Conservation (phyloP, 1,140 invertebrate genomes). For the Magallana angulata region DNA sequence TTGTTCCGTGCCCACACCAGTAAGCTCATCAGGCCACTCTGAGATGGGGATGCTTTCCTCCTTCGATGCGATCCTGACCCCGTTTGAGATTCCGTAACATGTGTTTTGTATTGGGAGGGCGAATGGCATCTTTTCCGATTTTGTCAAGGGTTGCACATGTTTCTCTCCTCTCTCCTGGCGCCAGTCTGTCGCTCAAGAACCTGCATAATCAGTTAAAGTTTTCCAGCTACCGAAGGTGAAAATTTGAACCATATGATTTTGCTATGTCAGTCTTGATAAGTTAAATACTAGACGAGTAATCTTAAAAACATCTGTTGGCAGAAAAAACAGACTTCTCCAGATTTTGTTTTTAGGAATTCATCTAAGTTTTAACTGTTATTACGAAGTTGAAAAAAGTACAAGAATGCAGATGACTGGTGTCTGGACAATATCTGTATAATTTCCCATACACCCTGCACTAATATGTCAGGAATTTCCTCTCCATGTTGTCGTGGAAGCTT, state of each 20-base stretch:
- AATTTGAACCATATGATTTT: slow-evolving; percentile 37
- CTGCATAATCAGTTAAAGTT: slow-evolving; percentile 36
- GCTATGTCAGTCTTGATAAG: slow-evolving; percentile 37
- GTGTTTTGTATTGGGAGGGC: slow-evolving; percentile 18
- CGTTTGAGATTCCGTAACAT: slow-evolving; percentile 16
- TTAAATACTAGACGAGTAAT: slow-evolving; percentile 35
- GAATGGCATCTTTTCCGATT: slow-evolving; percentile 35
- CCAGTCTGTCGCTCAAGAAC: slow-evolving; percentile 22
- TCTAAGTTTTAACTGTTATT: slow-evolving; percentile 15
- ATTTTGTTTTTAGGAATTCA: background rate
- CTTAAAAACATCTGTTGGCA: slow-evolving; percentile 24
- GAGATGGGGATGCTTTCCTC: background rate
- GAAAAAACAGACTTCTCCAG: background rate
- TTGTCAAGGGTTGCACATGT: slow-evolving; percentile 30
- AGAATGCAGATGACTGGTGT: background rate
- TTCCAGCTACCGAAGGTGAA: slow-evolving; percentile 24
- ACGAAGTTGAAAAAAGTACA: slow-evolving; percentile 11
- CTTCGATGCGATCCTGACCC: background rate
- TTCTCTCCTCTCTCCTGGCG: slow-evolving; percentile 15
- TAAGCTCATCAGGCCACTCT: slow-evolving; percentile 22
- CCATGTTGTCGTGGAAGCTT: background rate
- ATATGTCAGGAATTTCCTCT: background rate
- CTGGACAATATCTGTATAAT: slow-evolving; percentile 13
- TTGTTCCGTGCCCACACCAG: background rate
- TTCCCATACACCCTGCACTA: background rate